Evolutionary conservation across 2,113 vertebrate species (phyloP), one percentile per base, ranked within the genome.

Genomic region (Psittacula cyanocephala): DNA sequence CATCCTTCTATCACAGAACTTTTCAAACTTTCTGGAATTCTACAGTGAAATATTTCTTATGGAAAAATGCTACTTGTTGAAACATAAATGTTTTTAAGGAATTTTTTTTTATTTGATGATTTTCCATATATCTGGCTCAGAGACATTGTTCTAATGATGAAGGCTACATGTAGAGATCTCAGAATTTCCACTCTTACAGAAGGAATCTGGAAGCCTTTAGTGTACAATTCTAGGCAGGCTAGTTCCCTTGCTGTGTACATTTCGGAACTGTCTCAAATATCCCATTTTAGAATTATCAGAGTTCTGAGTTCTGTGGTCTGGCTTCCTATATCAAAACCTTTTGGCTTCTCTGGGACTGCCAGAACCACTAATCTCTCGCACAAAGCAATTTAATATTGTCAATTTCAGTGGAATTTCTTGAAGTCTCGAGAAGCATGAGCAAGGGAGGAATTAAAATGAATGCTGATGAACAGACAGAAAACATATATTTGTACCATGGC

Each of bases 51-150:
- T 18, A 13, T 19, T 62, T 24, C 7, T n/a, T n/a, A 37, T 12
- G 4, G 43, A 63, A 59, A 69, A 74, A 37, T 55, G 9, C 4
- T 41, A 17, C 3, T n/a, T n/a, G 2, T 33, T 88, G 41, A 82
- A 82, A 52, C 3, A 62, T 1, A 60, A 70, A 29, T 17, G 0
- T 0, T 3, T 74, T 78, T 81, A 27, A 33, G 6, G 18, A 35
- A 4, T 41, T 44, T 72, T 28, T 62, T 52, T 63, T 50, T 2
- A 5, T 67, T 55, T 70, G 13, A 70, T 43, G 29, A 57, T 12
- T 86, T 85, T 88, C 64, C 27, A 65, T 70, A 46, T n/a, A 62
- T 3, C 13, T 67, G 13, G 7, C 39, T 81, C 44, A 33, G 5
- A 5, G 17, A 5, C 3, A 29, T 70, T 44, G 9, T 69, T 81